Conservation (phyloP, 2,888 invertebrate genomes). For the Acholoe squamosa region DNA sequence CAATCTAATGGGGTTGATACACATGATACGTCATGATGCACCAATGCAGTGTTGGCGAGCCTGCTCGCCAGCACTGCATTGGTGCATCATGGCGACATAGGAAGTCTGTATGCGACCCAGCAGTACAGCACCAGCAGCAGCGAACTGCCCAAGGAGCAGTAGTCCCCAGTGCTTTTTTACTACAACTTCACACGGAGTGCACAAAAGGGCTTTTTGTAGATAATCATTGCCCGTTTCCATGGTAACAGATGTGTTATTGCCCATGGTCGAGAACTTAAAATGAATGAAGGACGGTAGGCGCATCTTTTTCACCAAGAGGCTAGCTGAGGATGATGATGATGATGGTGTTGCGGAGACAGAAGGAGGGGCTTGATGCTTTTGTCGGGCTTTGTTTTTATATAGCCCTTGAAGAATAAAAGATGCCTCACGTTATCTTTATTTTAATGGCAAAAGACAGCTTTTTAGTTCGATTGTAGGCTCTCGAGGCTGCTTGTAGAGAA, state of each 20-base stretch:
- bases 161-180: not conserved
- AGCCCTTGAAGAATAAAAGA: constrained; percentile 25
- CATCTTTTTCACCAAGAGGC: not conserved
- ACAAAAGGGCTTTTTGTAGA: not conserved
- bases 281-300: not conserved
- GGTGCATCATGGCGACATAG: too few relatives aligned
- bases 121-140: too few relatives aligned
- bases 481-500: too few relatives aligned
- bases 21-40: too few relatives aligned
- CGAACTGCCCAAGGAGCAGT: not conserved
- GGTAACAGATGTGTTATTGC: constrained; percentile 26
- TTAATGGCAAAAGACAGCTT: not conserved
- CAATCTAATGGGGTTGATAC: too few relatives aligned
- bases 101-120: too few relatives aligned
- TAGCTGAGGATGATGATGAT: not conserved
- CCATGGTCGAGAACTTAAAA: not conserved
- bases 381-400: not conserved
- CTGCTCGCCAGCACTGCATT: too few relatives aligned
- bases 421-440: constrained; percentile 11
- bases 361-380: not conserved
- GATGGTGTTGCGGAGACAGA: not conserved
- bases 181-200: not conserved
- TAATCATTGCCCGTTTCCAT: not conserved
- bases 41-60: too few relatives aligned
- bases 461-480: not conserved